phyloP scores from a whole-genome alignment of 2,113 vertebrate genomes.

The Cinclus cinclus region DNA sequence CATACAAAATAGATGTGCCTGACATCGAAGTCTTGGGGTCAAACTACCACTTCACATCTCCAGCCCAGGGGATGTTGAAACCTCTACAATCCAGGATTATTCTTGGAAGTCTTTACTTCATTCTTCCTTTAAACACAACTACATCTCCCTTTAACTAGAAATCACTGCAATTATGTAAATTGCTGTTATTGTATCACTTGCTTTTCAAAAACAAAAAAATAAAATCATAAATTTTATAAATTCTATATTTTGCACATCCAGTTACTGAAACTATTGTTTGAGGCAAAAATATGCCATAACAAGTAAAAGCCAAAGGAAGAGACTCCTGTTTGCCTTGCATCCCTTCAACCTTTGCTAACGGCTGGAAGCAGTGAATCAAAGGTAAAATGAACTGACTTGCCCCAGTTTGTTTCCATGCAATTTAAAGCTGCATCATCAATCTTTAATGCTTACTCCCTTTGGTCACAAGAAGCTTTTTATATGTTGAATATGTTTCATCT shows the following conservation, averaged over 20 bases:
- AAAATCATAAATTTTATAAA: neutral
- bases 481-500: neutral
- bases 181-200: neutral
- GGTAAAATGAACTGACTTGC: slow-evolving; percentile 72
- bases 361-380: slow-evolving; percentile 66
- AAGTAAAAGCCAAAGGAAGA: neutral
- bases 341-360: slow-evolving; percentile 11
- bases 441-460: slow-evolving; percentile 61
- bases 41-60: neutral
- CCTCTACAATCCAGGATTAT: neutral
- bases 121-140: neutral
- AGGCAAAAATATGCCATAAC: neutral
- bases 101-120: neutral
- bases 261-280: neutral
- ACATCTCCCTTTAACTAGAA: neutral
- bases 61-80: neutral
- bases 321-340: neutral
- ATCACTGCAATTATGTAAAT: neutral
- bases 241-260: neutral
- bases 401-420: slow-evolving; percentile 68
- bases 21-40: neutral
- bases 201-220: neutral
- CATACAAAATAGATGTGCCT: neutral
- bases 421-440: slow-evolving; percentile 63
- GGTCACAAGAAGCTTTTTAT: slow-evolving; percentile 25